These are phyloP conservation scores for Poeciliopsis retropinna DNA, from an alignment of 2,113 vertebrate species.

Conservation along the genomic window DNA sequence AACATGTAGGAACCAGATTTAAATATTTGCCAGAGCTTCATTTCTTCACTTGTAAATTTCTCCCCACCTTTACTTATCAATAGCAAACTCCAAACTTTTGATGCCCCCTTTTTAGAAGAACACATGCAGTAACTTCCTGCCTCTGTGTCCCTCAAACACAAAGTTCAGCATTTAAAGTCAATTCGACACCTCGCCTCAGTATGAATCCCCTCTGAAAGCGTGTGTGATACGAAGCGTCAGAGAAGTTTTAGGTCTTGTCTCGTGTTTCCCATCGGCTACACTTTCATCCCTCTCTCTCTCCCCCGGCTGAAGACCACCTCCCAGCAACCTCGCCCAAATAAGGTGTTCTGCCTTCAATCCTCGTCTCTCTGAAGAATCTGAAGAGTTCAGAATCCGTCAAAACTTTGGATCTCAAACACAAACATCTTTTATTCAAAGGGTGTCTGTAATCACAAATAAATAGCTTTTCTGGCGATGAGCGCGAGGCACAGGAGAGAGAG, in stretches of 20 bases:
- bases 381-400: slow-evolving; percentile 71
- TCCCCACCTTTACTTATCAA: slow-evolving; percentile 13
- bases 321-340: slow-evolving; percentile 73
- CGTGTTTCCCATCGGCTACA: slow-evolving; percentile 77
- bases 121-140: slow-evolving; percentile 52
- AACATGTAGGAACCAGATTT: neutral
- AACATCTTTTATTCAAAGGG: slow-evolving; percentile 81
- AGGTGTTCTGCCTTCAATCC: slow-evolving; percentile 72
- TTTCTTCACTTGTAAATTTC: slow-evolving; percentile 8
- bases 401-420: slow-evolving; percentile 77
- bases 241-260: slow-evolving; percentile 76
- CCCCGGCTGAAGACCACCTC: slow-evolving; percentile 73
- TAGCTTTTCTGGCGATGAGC: slow-evolving; percentile 76
- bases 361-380: slow-evolving; percentile 68
- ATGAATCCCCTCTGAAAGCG: slow-evolving; percentile 68
- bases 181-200: slow-evolving; percentile 74
- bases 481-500: slow-evolving; percentile 57
- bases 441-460: slow-evolving; percentile 82
- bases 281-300: slow-evolving; percentile 74
- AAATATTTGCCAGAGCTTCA: neutral
- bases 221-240: slow-evolving; percentile 65
- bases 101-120: slow-evolving; percentile 46
- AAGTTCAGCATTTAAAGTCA: slow-evolving; percentile 75
- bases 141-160: slow-evolving; percentile 60
- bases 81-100: slow-evolving; percentile 58